Evolutionary conservation across 2,888 invertebrate genomes (phyloP), one percentile per base, ranked within the genome.

Genomic region (Gisinianus flammeolus): DNA sequence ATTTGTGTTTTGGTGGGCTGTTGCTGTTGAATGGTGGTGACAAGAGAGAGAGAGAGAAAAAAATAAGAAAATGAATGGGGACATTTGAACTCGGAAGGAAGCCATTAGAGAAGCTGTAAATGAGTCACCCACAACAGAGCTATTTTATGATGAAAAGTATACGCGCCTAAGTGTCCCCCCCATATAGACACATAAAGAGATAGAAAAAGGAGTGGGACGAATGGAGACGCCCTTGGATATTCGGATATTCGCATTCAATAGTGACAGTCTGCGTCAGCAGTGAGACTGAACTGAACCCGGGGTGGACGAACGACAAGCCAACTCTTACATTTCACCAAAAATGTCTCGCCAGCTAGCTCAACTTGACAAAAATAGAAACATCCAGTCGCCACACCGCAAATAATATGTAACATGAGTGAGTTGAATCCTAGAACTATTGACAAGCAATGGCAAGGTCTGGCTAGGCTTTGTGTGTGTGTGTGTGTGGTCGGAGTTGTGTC

Each of bases 51-150:
- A 4, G 16, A 66, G 3, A 30, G 31, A 8, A n/a, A 30, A 8
- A 30, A 26, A 30, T 16, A 22, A 6, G 4, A 56, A 56, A 56
- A 22, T 56, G 56, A 22, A 4, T 56, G 56, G 56, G 56, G 16
- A 44, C 8, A 44, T 44, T 8, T 16, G 52, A 44, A 58, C n/a
- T 4, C 6, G 16, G 54, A 54, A 54, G n/a, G 54, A n/a, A 54
- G n/a, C 6, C 54, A 54, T 44, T 16, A 54, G 19, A 12, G 8
- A 3, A 4, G 19, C n/a, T 66, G 12, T 66, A 26, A 22, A 66
- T 66, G 28, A 66, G 66, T 66, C 66, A 30, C 30, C 28, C 66
- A 66, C 66, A 66, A 66, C 19, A 19, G 66, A 30, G n/a, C 16
- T 26, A 16, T 5, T 66, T 66, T 66, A 24, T 35, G 33, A 35